A percentile compares a stretch with the other conserved stretches of the same genome.
Conservation (phyloP, 2,888 invertebrate genomes). For the Hydraecia micacea region DNA sequence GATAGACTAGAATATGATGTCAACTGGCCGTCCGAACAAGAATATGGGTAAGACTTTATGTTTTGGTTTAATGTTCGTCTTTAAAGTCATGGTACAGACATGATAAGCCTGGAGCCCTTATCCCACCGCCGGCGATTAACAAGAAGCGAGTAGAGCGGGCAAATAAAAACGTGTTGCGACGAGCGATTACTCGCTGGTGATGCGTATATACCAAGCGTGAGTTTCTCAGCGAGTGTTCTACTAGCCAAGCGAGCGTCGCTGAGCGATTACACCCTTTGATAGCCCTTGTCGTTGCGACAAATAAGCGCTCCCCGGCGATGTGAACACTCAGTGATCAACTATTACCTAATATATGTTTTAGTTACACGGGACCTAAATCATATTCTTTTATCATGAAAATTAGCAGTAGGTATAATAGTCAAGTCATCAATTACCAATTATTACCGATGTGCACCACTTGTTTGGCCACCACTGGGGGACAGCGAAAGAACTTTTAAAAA, state of each 20-base stretch:
- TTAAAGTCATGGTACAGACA: not conserved
- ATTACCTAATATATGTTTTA: not conserved
- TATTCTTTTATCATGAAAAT: no score
- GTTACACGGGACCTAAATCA: not conserved
- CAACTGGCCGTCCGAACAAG: conserved; percentile 9
- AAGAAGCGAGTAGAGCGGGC: not conserved
- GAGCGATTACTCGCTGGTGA: not conserved
- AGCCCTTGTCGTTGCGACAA: not conserved
- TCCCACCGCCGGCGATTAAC: not conserved
- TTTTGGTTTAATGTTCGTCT: not conserved
- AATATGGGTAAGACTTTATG: conserved; percentile 18
- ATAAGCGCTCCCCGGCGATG: not conserved
- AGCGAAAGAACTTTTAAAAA: no score
- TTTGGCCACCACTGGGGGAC: no score
- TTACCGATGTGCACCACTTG: no score
- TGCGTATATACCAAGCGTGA: not conserved
- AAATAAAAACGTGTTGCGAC: not conserved
- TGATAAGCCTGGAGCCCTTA: not conserved
- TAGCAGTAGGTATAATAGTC: no score
- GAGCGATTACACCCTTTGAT: not conserved
- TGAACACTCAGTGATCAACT: not conserved
- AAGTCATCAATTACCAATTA: no score
- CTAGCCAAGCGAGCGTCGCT: not conserved
- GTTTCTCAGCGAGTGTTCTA: not conserved
- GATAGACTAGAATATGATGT: conserved; percentile 17